Evolutionary conservation across 2,113 vertebrate species (phyloP), one percentile per base, ranked within the genome.

Genomic region (Plotosus lineatus): DNA sequence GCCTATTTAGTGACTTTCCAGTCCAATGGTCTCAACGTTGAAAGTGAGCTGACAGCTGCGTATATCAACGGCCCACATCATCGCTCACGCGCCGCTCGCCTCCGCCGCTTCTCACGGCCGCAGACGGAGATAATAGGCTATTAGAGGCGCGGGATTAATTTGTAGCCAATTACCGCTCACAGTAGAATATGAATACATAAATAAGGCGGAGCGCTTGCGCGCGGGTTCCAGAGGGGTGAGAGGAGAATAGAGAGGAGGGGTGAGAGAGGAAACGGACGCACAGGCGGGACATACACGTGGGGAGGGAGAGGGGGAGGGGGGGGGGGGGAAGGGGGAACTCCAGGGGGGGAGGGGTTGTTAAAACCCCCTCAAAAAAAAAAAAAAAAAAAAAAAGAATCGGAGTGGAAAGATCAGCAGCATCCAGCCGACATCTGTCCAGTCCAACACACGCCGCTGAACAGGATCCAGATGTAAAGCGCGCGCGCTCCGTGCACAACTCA

Each of bases 81-180:
- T 92, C 86, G 88, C 84, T 91, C 92, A 89, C 89, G 83, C 86
- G 56, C 81, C 84, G 61, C 81, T 79, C 83, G 83, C 83, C 76
- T 85, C 86, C 79, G 88, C 85, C 69, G 85, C 77, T 88, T 19
- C 87, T 90, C 90, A 88, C 87, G 89, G 89, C 89, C 90, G 28
- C 89, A 63, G 86, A 90, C 88, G 46, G 85, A 93, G 92, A 92
- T 92, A 90, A 90, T 92, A 91, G 93, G 86, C 94, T 90, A 92
- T 93, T 94, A 94, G 88, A 89, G 91, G 91, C 92, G 89, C 92
- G 92, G 93, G 92, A 95, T 95, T 96, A 92, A 94, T 94, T 94
- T 95, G 95, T 95, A 96, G 94, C 94, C 95, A 96, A 95, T 96
- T 96, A 95, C 93, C 91, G 89, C 36, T 88, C 88, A 79, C 78